Evolutionary conservation across 2,888 invertebrate genomes (phyloP), one percentile per base, ranked within the genome.

Genomic region (Myathropa florea): DNA sequence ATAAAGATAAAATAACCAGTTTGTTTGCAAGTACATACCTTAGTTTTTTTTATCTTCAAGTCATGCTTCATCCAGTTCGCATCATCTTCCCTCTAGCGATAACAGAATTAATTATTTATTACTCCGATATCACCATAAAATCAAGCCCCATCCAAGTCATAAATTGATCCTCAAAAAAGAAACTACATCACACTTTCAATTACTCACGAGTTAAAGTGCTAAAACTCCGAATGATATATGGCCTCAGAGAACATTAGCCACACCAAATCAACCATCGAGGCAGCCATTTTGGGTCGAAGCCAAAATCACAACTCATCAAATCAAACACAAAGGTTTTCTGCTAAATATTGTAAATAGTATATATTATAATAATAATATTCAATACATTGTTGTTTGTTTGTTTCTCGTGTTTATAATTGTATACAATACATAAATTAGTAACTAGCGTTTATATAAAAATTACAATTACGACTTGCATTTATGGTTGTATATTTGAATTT

Each of bases 271-370:
- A 39, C n/a, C 39, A 6, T 39, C n/a, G 39, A 14, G 4, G 39
- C 39, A 36, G 36, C 0, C 39, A 46, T n/a, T 46, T 46, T 46
- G 14, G 39, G n/a, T 3, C n/a, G 0, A n/a, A 12, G 39, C n/a
- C 18, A 39, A n/a, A 4, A n/a, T n/a, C n/a, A 9, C 23, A 59
- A 4, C 36, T 0, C 24, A 24, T 1, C 33, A 21, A 67, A 14
- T 23, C 21, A 76, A 77, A 30, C 7, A 63, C 12, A 68, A 68
- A 2, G 39, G 18, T 63, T 65, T 83, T 83, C 68, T 87, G 87
- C 87, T 87, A 87, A 83, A 87, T 87, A 83, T 87, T 87, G 87
- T 87, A 87, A 87, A 87, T 87, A 87, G 83, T 87, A 80, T 87
- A 83, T 81, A 82, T 82, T 81, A 86, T 86, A 70, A 75, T 83